Evolutionary conservation across 1,140 invertebrate species (phyloP), one percentile per base, ranked within the genome.

Genomic region (Oncopodura yosiiana): DNA sequence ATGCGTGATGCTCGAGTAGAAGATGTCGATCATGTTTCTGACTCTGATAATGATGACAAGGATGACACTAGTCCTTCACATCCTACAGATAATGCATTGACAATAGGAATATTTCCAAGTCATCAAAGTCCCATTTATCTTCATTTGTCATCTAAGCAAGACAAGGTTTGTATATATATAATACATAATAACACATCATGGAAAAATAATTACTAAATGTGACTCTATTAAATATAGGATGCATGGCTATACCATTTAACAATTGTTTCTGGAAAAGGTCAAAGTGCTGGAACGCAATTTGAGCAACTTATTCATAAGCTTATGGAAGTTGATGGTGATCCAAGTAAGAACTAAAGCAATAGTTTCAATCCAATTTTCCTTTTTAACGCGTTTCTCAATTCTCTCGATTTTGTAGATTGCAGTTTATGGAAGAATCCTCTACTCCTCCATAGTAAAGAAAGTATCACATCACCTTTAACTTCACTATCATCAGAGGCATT

Each of bases 311-410:
- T 95, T 11, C 87, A 93, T 66, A 91, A 90, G 72, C 74, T 95
- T 11, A 94, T 95, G 90, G 89, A 94, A 71, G 86, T 85, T 14
- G 88, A 94, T 66, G 91, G 89, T 4, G 90, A 94, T 76, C 80
- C 87, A n/a, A 88, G 85, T 86, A 70, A 77, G 77, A 74, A 49
- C 34, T 12, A 9, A 38, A 24, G 14, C 21, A 18, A 49, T 45
- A 23, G 23, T 49, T 49, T 3, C 14, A 3, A n/a, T 2, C 21
- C 5, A 12, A 8, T 53, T 4, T 18, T n/a, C 39, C 3, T 49
- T 43, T 53, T 54, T 49, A 54, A 26, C 59, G 60, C 44, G 16
- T 39, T 61, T 61, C 56, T 62, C 59, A 58, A 55, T 59, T 60
- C 75, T 76, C 27, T 69, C n/a, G n/a, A n/a, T n/a, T n/a, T n/a